Evolutionary conservation across 2,888 invertebrate species (phyloP).

Genomic region (Oligia latruncula): DNA sequence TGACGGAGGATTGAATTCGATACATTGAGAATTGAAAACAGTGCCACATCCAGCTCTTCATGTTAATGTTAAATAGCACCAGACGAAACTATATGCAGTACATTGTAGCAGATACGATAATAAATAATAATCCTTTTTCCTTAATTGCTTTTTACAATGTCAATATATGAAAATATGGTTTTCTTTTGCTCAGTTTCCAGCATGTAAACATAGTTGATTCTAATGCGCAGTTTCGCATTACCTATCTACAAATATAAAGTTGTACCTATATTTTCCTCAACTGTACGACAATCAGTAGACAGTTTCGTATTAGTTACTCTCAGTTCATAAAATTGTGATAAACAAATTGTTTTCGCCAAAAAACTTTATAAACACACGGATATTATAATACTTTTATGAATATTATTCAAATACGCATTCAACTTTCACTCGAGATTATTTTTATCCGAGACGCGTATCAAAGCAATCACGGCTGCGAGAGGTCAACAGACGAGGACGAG

Average conservation of each 20-base stretch:
- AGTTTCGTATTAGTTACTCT: conserved; percentile 23
- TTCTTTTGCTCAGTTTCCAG: conserved; percentile 31
- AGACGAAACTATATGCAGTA: conserved; percentile 9
- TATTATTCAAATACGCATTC: conserved; percentile 53
- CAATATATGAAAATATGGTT: conserved; percentile 29
- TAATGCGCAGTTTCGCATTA: conserved; percentile 47
- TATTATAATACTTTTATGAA: conserved; percentile 31
- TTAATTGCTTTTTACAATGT: conserved; percentile 23
- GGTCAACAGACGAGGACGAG: conserved; percentile 69
- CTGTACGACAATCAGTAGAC: conserved; percentile 44
- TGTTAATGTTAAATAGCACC: conserved; percentile 9
- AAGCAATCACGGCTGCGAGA: conserved; percentile 63
- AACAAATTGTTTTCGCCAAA: conserved; percentile 21
- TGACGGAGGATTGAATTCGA: not conserved
- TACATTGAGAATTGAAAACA: conserved; percentile 14
- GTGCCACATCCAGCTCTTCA: not conserved
- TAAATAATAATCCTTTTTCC: conserved; percentile 10
- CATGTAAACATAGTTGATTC: conserved; percentile 21
- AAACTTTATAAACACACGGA: not conserved
- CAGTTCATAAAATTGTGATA: conserved; percentile 7
- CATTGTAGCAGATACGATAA: conserved; percentile 5
- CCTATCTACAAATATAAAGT: conserved; percentile 26
- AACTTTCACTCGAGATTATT: conserved; percentile 72
- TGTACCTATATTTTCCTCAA: conserved; percentile 43
- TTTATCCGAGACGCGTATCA: conserved; percentile 60